Evolutionary conservation across 2,888 invertebrate genomes (phyloP).

Genomic region (Ptilodon capucinus): DNA sequence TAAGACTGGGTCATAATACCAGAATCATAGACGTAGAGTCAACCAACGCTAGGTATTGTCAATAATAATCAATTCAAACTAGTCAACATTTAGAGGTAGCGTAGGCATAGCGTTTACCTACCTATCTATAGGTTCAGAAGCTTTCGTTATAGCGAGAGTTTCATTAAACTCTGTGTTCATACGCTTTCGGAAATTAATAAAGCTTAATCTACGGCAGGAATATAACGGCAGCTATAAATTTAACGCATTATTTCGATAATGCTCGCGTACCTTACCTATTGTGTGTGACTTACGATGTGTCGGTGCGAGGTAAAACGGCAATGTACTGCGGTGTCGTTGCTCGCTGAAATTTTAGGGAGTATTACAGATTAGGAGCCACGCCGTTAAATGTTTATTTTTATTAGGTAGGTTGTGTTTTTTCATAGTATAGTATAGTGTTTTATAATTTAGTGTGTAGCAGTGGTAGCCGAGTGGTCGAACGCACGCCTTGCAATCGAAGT

Average conservation of each 20-base stretch:
- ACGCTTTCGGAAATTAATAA: conserved; percentile 47
- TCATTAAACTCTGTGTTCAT: not conserved
- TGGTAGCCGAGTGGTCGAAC: no score
- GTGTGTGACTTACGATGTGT: conserved; percentile 27
- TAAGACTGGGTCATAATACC: no score
- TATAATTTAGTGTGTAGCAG: no score
- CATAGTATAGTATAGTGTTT: no score
- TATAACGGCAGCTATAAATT: conserved; percentile 50
- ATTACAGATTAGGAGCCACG: not conserved
- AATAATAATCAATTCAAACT: no score
- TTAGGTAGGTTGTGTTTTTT: not conserved
- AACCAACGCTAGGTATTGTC: no score
- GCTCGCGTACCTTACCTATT: conserved; percentile 28
- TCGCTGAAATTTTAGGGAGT: not conserved
- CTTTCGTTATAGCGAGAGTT: no score
- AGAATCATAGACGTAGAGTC: no score
- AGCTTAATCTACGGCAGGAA: conserved; percentile 38
- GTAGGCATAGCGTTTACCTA: no score
- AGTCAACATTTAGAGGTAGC: no score
- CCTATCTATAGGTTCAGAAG: no score
- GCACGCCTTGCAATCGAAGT: no score
- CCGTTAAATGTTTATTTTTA: not conserved
- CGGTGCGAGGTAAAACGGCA: conserved; percentile 12
- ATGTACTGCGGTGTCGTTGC: conserved; percentile 13
- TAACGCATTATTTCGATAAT: conserved; percentile 49